Evolutionary conservation across 1,140 invertebrate species (phyloP), one percentile per base, ranked within the genome.

Genomic region (Eumeta japonica): DNA sequence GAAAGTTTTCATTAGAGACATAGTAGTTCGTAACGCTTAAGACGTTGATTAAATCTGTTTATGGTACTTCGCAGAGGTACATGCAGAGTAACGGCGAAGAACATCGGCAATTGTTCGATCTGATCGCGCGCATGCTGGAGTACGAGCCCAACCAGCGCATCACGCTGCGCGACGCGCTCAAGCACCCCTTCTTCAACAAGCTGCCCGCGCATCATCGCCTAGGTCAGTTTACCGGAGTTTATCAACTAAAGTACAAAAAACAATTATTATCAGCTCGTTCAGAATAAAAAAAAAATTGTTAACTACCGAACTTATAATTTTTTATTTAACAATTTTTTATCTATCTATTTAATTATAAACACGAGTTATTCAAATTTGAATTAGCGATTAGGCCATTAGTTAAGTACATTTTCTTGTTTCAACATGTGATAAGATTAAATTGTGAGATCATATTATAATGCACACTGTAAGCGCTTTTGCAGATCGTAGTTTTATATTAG

Each of bases 81-180:
- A 84, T 94, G 73, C 81, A 87, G 53, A 82, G 76, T 41, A 92
- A 93, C 37, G 90, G 94, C 53, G 85, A 91, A 41, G 95, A 98
- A 49, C 91, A 97, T 67, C 81, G 86, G 39, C 85, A 94, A 54
- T 74, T 99, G 45, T 98, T 99, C 75, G 92, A 98, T 61, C 77
- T 99, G 43, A 89, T 99, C 46, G 82, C 86, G 47, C 84, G 86
- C 72, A 99, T 99, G 96, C 75, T 99, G 55, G 93, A 98, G 42
- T 99, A 98, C 73, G 94, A 98, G 57, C 95, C 96, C 14, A 80
- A 82, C 10, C 85, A 91, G 55, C 81, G 97, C 29, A 90, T 98
- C 46, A 88, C 88, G 35, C 76, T 99, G 41, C 81, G 83, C 19
- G 94, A 98, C 47, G 90, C 94, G 3, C 71, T 99, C 42, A 75